These are phyloP conservation scores for Lobophora halterata DNA, from an alignment of 2,888 invertebrate species.

Conservation along the genomic window DNA sequence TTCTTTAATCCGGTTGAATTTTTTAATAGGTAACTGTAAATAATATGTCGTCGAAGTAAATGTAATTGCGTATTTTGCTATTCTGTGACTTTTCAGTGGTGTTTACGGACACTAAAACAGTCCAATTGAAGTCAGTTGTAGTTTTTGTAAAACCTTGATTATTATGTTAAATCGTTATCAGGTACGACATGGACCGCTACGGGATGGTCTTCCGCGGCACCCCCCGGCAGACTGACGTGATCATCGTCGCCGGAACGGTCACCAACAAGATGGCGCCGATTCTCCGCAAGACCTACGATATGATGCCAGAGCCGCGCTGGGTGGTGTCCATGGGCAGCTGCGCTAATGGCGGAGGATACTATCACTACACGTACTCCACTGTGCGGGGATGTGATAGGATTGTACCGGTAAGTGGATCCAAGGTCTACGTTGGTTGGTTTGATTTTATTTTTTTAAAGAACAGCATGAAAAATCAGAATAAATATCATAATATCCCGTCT, in stretches of 20 bases:
- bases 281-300: constrained; percentile 96
- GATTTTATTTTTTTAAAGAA: too few species aligned
- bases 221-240: constrained; percentile 97
- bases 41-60: too few species aligned
- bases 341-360: constrained; percentile 99
- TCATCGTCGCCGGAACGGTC: constrained; percentile 98
- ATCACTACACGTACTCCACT: constrained; percentile 99
- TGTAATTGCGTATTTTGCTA: too few species aligned
- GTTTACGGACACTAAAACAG: too few species aligned
- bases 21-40: too few species aligned
- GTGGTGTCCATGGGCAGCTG: constrained; percentile 99
- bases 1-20: too few species aligned
- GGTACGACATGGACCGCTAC: constrained; percentile 98
- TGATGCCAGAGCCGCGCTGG: constrained; percentile 98
- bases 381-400: constrained; percentile 81
- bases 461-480: too few species aligned
- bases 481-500: too few species aligned
- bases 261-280: constrained; percentile 99
- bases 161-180: constrained; percentile 26
- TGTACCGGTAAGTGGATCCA: constrained; percentile 53
- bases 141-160: too few species aligned
- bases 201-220: constrained; percentile 99
- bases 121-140: too few species aligned
- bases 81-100: too few species aligned
- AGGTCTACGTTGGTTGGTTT: too few species aligned